Conservation (phyloP, 2,888 invertebrate species). For the Polydrusus pterygomalis region DNA sequence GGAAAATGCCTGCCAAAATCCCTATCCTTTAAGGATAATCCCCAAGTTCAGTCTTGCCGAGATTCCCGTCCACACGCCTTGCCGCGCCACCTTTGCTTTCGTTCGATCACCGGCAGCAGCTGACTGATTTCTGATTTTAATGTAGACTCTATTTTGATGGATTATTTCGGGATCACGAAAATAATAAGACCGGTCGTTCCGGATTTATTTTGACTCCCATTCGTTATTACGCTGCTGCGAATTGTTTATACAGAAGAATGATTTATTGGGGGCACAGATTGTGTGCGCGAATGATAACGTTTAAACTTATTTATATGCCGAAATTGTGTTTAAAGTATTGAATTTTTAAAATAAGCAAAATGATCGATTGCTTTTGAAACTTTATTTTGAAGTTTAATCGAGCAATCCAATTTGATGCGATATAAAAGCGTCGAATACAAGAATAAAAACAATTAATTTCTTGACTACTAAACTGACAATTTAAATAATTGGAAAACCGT, state of each 20-base stretch:
- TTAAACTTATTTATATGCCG: slow-evolving; percentile 49
- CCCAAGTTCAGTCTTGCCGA: slow-evolving; percentile 28
- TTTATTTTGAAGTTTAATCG: slow-evolving; percentile 44
- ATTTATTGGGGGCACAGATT: slow-evolving; percentile 49
- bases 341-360: slow-evolving; percentile 43
- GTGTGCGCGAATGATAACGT: slow-evolving; percentile 49
- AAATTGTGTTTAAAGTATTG: slow-evolving; percentile 43
- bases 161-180: slow-evolving; percentile 54
- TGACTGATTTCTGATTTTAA: slow-evolving; percentile 56
- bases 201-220: slow-evolving; percentile 55
- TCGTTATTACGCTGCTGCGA: slow-evolving; percentile 49
- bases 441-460: background rate
- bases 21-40: no score
- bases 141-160: slow-evolving; percentile 56
- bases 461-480: background rate
- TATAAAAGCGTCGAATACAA: no score
- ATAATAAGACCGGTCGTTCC: slow-evolving; percentile 54
- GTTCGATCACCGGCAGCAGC: slow-evolving; percentile 53
- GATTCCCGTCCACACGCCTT: slow-evolving; percentile 40
- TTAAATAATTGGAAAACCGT: background rate
- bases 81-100: slow-evolving; percentile 40
- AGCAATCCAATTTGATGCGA: slow-evolving; percentile 23
- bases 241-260: slow-evolving; percentile 53
- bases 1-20: no score
- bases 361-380: slow-evolving; percentile 47